Evolutionary conservation across 2,888 invertebrate species (phyloP), one percentile per base, ranked within the genome.

Genomic region (Andrena marginata): DNA sequence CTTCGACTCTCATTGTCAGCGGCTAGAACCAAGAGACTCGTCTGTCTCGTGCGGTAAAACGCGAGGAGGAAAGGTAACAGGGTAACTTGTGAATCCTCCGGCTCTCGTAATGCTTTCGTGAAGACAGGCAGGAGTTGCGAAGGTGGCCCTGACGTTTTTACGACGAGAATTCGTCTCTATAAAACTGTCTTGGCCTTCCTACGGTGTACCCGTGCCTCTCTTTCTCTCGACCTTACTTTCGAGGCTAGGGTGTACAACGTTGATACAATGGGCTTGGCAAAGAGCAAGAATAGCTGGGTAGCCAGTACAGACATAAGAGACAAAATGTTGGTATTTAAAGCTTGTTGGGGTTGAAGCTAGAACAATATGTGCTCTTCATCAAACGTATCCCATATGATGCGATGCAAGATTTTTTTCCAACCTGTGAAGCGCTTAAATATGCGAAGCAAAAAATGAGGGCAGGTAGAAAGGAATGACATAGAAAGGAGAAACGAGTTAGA

Each of bases 111-210:
- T 87, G 89, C 86, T 87, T 87, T 85, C 87, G 84, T 67, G 88
- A 90, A 90, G 86, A 90, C 89, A 87, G 81, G 84, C 85, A 85
- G 83, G 86, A 91, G 89, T 87, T 89, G 89, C 88, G 88, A 88
- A 90, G 89, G 88, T 89, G 86, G 86, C 80, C 87, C 82, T 86
- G 92, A 92, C 92, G 91, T 91, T 91, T 92, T 93, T 93, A 93
- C 92, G 93, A 91, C 86, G 87, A 86, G 90, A 90, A 93, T 92
- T 90, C 92, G 90, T 93, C 93, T 92, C 91, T 91, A 91, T 93
- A 92, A 92, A 93, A 92, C 92, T 92, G 92, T 92, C 92, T 86
- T 76, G 85, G 89, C 83, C 91, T 86, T 87, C 87, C 87, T 85
- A 86, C 86, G 85, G 82, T 51, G 60, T 62, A 51, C 35, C 35